phyloP scores from a whole-genome alignment of 2,888 invertebrate species.

The Stratiomys singularior region DNA sequence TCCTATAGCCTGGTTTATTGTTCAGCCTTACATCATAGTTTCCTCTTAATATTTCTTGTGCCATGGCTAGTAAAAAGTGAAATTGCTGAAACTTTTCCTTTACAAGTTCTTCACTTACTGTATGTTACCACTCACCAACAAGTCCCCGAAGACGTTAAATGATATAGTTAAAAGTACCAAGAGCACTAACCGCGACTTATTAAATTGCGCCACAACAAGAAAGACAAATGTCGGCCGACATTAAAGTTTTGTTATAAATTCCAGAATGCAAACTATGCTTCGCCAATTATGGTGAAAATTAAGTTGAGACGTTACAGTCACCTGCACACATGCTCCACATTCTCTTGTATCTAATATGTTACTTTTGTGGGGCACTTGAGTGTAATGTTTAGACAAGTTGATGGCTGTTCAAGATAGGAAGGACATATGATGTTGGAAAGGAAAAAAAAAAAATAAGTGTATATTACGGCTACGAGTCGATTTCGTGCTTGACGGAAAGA shows the following conservation, averaged over 20 bases:
- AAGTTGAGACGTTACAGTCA: constrained; percentile 10
- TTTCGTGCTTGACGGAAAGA: no score
- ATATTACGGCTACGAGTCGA: no score
- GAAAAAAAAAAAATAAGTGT: not conserved
- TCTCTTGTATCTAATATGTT: not conserved
- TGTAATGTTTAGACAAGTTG: not conserved
- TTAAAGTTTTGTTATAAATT: not conserved
- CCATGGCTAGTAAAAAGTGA: no score
- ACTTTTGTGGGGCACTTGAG: not conserved
- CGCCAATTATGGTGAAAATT: constrained; percentile 17
- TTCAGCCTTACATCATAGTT: no score
- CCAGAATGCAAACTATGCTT: constrained; percentile 18
- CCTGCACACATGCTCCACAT: not conserved
- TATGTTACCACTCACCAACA: no score
- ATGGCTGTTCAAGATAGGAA: not conserved
- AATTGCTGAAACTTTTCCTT: no score
- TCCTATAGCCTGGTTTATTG: no score
- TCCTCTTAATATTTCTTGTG: no score
- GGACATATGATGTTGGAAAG: not conserved
- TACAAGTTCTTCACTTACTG: no score
- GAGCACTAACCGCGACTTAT: not conserved
- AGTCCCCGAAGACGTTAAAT: constrained; percentile 5
- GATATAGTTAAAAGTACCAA: not conserved
- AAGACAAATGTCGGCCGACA: constrained; percentile 3
- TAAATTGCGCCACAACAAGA: not conserved